Percentiles rank a stretch among this genome's conserved stretches.
Conservation (phyloP, 2,113 vertebrate genomes). For the Choloepus hoffmanni region DNA sequence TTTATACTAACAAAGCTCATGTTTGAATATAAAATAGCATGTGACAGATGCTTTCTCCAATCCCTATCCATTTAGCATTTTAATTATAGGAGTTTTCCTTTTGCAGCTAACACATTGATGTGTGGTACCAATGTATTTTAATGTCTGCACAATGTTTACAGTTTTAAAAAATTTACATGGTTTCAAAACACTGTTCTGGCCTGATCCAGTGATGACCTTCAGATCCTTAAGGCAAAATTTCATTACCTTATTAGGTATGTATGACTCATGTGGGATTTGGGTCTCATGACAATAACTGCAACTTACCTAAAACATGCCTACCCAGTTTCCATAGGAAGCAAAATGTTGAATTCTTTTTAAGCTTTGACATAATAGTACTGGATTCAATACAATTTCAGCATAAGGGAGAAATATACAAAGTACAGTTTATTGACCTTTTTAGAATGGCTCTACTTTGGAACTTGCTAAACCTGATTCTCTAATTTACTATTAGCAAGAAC, state of each 20-base stretch:
- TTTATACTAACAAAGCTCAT: constrained; percentile 63
- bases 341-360: constrained; percentile 58
- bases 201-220: constrained; percentile 31
- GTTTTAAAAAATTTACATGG: constrained; percentile 35
- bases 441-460: constrained; percentile 52
- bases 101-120: not conserved
- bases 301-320: constrained; percentile 21
- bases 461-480: constrained; percentile 31
- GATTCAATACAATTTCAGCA: constrained; percentile 40
- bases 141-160: not conserved
- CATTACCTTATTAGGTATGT: constrained; percentile 13
- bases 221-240: constrained; percentile 43
- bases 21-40: constrained; percentile 54
- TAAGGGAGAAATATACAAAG: constrained; percentile 29
- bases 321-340: constrained; percentile 38
- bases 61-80: constrained; percentile 57
- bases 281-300: constrained; percentile 3
- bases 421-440: constrained; percentile 34
- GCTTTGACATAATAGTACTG: not conserved
- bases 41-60: constrained; percentile 34
- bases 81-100: constrained; percentile 42
- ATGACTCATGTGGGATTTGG: constrained; percentile 39
- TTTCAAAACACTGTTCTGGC: constrained; percentile 34
- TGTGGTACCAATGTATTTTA: constrained; percentile 50
- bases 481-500: constrained; percentile 28